A percentile compares a stretch with the other conserved stretches of the same genome.
These are phyloP conservation scores for Sisyra nigra DNA, from an alignment of 2,888 invertebrate genomes.

Conservation along the genomic window DNA sequence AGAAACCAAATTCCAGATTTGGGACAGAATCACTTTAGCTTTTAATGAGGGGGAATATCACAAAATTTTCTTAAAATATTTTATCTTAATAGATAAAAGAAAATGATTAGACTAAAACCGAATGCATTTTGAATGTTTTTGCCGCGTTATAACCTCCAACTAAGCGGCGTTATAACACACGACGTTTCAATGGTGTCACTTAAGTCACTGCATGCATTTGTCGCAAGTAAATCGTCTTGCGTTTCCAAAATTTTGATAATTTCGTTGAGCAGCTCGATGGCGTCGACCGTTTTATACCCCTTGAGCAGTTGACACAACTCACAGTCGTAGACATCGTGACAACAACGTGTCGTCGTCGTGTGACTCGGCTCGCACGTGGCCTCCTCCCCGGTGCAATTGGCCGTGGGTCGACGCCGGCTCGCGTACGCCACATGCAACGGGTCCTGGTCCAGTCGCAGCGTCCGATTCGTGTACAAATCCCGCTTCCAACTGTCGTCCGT, in stretches of 20 bases:
- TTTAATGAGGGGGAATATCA: too few species aligned
- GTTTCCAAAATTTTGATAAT: slow-evolving; percentile 2
- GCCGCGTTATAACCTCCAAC: slow-evolving; percentile 4
- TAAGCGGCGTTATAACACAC: background rate
- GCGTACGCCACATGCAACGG: slow-evolving; percentile 5
- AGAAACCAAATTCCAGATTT: too few species aligned
- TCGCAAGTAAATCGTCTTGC: slow-evolving; percentile 1
- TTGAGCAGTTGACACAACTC: slow-evolving; percentile 1
- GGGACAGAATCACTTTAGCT: too few species aligned
- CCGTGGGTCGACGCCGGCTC: background rate
- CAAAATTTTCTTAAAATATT: too few species aligned
- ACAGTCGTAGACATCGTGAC: slow-evolving; percentile 1
- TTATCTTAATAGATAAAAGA: too few species aligned
- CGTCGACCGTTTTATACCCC: slow-evolving; percentile 1
- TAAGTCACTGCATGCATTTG: background rate
- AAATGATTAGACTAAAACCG: too few species aligned
- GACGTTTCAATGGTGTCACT: slow-evolving; percentile 1
- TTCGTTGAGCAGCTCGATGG: slow-evolving; percentile 2
- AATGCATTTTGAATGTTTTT: too few species aligned
- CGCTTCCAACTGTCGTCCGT: slow-evolving; percentile 5
- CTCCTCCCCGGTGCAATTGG: background rate
- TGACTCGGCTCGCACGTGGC: background rate
- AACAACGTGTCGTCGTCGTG: too few species aligned
- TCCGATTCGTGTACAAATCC: slow-evolving; percentile 5
- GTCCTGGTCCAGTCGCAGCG: slow-evolving; percentile 2